Percentiles rank a stretch among this genome's conserved stretches.
Evolutionary conservation across 2,113 vertebrate species (phyloP).

Genomic region (Uria aalge): DNA sequence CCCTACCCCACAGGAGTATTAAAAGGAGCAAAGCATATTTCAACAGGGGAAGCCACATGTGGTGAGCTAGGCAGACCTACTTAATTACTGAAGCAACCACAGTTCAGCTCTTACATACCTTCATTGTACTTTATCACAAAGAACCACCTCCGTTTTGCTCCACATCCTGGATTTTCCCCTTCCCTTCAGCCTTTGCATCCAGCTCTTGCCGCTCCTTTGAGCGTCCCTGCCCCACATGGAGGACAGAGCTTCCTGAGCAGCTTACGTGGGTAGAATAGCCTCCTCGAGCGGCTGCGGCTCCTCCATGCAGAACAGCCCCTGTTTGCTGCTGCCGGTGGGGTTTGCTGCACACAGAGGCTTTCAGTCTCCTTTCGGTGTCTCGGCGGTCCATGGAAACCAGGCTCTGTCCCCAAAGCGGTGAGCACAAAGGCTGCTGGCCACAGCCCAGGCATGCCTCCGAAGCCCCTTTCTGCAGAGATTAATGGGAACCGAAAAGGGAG

Average conservation of each 20-base stretch:
- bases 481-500: not conserved
- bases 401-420: not conserved
- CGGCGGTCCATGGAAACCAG: not conserved
- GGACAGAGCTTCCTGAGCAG: not conserved
- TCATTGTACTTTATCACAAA: not conserved
- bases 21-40: not conserved
- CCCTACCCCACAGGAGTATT: too few relatives aligned
- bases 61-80: not conserved
- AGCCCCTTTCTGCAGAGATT: not conserved
- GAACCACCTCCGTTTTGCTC: not conserved
- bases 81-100: not conserved
- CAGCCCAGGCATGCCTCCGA: not conserved
- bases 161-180: not conserved
- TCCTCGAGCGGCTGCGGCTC: not conserved
- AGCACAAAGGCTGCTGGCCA: conserved; percentile 13
- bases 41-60: not conserved
- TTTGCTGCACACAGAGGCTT: not conserved
- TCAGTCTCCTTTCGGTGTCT: not conserved
- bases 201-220: not conserved
- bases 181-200: not conserved
- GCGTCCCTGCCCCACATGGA: not conserved
- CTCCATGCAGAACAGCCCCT: not conserved
- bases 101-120: not conserved
- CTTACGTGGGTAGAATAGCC: not conserved
- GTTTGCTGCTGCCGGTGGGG: not conserved